Percentiles rank a stretch among this genome's conserved stretches.
Evolutionary conservation across 2,113 vertebrate genomes (phyloP).

Genomic region (Lutjanus erythropterus): DNA sequence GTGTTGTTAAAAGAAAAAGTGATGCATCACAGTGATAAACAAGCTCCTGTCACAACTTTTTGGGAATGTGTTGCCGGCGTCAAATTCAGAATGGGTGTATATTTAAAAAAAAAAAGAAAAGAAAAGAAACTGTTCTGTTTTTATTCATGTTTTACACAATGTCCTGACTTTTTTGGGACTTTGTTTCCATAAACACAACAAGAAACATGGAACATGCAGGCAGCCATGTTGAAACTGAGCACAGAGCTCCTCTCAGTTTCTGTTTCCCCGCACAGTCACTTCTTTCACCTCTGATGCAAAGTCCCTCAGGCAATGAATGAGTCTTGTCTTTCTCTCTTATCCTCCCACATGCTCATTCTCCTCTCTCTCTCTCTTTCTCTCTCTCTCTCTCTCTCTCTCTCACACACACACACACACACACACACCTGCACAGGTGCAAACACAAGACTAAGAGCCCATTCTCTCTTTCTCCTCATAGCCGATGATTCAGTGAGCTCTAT

Average conservation of each 20-base stretch:
- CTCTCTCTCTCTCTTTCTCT: constrained; percentile 1
- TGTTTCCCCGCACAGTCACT: constrained; percentile 6
- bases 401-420: constrained; percentile 5
- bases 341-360: background rate
- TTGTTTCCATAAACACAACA: background rate
- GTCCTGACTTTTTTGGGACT: too few relatives aligned
- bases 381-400: background rate
- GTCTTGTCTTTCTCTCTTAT: background rate
- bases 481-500: constrained; percentile 7
- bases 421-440: constrained; percentile 46
- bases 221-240: constrained; percentile 34
- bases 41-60: too few relatives aligned
- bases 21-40: too few relatives aligned
- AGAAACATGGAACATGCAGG: background rate
- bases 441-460: background rate
- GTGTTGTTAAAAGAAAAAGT: too few relatives aligned
- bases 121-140: too few relatives aligned
- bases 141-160: too few relatives aligned
- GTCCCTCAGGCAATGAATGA: constrained; percentile 12
- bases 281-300: constrained; percentile 47
- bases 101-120: too few relatives aligned
- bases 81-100: too few relatives aligned
- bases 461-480: background rate
- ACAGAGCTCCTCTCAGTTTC: constrained; percentile 10
- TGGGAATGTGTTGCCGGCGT: too few relatives aligned